Conservation (phyloP, 2,888 invertebrate species). For the Nomada fucata region DNA sequence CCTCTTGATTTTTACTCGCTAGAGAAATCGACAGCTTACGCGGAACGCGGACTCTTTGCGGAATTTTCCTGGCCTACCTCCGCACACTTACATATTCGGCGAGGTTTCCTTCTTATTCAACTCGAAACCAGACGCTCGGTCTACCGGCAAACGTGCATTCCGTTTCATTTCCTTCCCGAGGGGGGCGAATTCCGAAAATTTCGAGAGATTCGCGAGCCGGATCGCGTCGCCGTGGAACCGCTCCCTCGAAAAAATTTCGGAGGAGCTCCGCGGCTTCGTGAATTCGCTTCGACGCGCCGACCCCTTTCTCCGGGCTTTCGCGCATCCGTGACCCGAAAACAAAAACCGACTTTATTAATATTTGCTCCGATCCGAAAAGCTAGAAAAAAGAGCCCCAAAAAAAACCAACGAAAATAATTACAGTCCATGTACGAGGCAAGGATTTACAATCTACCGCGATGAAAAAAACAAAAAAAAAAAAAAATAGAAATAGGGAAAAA, state of each 20-base stretch:
- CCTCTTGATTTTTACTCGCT: background rate
- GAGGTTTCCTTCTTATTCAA: constrained; percentile 32
- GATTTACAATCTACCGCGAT: no score
- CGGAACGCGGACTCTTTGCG: background rate
- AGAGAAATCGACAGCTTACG: background rate
- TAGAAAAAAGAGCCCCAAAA: background rate
- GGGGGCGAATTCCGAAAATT: constrained; percentile 27
- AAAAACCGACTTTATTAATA: no score
- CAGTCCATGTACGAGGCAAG: no score
- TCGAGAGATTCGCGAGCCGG: background rate
- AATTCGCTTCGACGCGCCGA: constrained; percentile 12
- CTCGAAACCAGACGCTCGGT: constrained; percentile 13
- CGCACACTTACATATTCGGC: background rate
- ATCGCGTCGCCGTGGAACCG: constrained; percentile 26
- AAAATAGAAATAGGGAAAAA: background rate
- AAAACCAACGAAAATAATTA: background rate
- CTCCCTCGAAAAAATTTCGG: constrained; percentile 32
- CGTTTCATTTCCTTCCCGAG: constrained; percentile 31
- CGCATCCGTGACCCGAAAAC: no score
- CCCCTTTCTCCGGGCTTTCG: constrained; percentile 23
- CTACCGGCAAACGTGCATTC: constrained; percentile 42
- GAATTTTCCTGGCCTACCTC: constrained; percentile 28
- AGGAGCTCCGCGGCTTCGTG: background rate
- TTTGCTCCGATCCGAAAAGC: background rate
- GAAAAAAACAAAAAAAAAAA: no score